Percentiles rank a stretch among this genome's conserved stretches.
phyloP scores from a whole-genome alignment of 2,113 vertebrate genomes.

The Leptobrachium ailaonicum region DNA sequence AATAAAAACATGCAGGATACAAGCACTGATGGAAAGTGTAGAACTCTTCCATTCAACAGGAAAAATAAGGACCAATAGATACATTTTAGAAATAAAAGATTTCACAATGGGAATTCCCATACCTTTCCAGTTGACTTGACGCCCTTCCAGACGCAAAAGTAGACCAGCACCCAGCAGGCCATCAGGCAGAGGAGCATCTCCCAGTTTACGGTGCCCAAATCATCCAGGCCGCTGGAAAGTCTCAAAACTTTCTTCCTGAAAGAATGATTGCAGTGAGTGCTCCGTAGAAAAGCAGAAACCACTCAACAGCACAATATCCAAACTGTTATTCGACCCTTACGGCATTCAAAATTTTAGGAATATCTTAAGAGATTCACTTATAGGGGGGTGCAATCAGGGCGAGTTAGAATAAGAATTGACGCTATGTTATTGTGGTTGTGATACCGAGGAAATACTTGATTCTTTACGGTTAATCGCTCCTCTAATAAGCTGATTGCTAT shows the following conservation, averaged over 20 bases:
- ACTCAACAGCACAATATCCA: slow-evolving; percentile 1
- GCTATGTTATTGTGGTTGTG: too few relatives aligned
- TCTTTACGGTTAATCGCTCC: too few relatives aligned
- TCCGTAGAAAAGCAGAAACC: not conserved
- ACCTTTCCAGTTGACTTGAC: slow-evolving; percentile 80
- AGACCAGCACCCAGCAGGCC: slow-evolving; percentile 74
- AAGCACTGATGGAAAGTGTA: too few relatives aligned
- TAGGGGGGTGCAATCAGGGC: not conserved
- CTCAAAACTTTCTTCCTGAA: slow-evolving; percentile 74
- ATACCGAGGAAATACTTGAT: too few relatives aligned
- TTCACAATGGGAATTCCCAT: not conserved
- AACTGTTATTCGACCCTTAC: too few relatives aligned
- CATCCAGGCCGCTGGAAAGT: slow-evolving; percentile 70
- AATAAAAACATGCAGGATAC: too few relatives aligned
- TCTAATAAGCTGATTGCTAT: too few relatives aligned
- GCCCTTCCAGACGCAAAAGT: slow-evolving; percentile 83
- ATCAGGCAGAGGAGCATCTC: slow-evolving; percentile 72
- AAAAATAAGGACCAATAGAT: too few relatives aligned
- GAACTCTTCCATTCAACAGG: too few relatives aligned
- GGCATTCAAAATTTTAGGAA: too few relatives aligned
- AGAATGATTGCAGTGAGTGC: slow-evolving; percentile 42
- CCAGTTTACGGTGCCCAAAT: slow-evolving; percentile 69
- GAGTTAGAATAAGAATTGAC: not conserved
- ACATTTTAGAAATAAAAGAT: too few relatives aligned
- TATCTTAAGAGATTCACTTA: not conserved